Evolutionary conservation across 2,797 vertebrate species (phyloP), one percentile per base, ranked within the genome.

Genomic region (Allochrocebus solatus): DNA sequence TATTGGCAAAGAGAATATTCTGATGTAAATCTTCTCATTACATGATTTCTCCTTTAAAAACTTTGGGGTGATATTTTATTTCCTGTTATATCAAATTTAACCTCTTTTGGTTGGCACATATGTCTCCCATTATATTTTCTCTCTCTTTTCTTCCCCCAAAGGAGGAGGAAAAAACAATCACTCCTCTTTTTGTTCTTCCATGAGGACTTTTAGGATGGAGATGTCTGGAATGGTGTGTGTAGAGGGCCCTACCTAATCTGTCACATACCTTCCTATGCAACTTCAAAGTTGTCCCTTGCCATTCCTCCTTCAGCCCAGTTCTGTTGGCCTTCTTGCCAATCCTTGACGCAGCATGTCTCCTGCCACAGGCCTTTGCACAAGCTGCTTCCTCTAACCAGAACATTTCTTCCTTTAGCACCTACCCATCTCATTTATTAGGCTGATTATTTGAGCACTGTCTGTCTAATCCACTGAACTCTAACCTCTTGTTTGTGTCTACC

Each of bases 11-110:
- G 75, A 81, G 81, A 93, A 53, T 92, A 85, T 85, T 70, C 57
- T 84, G 46, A 70, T 96, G 7, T 79, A 89, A 90, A 82, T 74
- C 64, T 83, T 95, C 87, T 95, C 55, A 83, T 57, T 87, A 48
- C 21, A 48, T 90, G 24, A 87, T 83, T 93, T 97, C 39, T 64
- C 50, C 57, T 88, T 91, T 93, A 92, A 87, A 95, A 92, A 59
- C 70, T 81, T 92, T 78, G 48, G 24, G 53, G 11, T 85, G 26
- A 13, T 67, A 76, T 97, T 67, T 80, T 82, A 61, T 39, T 88
- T 72, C 33, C 89, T 79, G 19, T 33, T 14, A 8, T 87, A 41
- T 55, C n/a, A 74, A 80, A 64, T 48, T 57, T 80, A 61, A 59
- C 96, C 46, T 97, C 67, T 74, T 85, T 79, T 76, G 72, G 41